Evolutionary conservation across 2,797 vertebrate species (phyloP), one percentile per base, ranked within the genome.

Genomic region (Gymnocypris eckloni): DNA sequence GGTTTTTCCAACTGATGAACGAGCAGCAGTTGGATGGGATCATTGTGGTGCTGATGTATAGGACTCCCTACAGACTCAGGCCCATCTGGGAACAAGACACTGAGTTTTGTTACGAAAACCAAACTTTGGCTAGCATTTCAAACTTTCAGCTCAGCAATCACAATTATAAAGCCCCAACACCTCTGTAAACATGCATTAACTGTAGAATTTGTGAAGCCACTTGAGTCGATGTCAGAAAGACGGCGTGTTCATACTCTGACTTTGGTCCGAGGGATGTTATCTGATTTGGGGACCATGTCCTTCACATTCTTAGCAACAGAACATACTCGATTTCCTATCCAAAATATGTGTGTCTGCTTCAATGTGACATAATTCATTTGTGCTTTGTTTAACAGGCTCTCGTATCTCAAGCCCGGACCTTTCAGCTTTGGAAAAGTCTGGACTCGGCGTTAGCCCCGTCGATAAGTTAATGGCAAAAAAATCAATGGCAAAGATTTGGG

Each of bases 401-500:
- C 93, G 91, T 92, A 93, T 92, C 92, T 93, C 89, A 89, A 92
- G 89, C 90, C 48, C 75, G 87, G 91, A 90, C 93, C 92, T 93
- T 94, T 95, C 91, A 94, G 93, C 90, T 92, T 86, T 61, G 79
- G 88, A 94, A 94, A 97, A 96, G 89, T 86, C 93, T 93, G 87
- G 91, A 92, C 92, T 97, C 96, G 97, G 97, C 96, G 94, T 84
- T 87, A 95, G 89, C 75, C 82, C 28, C 86, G 93, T 98, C 96
- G 91, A 97, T 97, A 97, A 96, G 94, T 93, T 97, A 97, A 98
- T 97, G 96, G 93, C 94, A 95, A 91, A 88, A 88, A 94, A 94
- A 97, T 98, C 96, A 91, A 97, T 97, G 93, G 67, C 93, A 96
- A 96, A 96, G 97, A 96, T 96, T 96, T 96, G 92, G 93, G 92